A percentile compares a stretch with the other conserved stretches of the same genome.
phyloP scores from a whole-genome alignment of 2,797 vertebrate species.

The Staurois parvus region DNA sequence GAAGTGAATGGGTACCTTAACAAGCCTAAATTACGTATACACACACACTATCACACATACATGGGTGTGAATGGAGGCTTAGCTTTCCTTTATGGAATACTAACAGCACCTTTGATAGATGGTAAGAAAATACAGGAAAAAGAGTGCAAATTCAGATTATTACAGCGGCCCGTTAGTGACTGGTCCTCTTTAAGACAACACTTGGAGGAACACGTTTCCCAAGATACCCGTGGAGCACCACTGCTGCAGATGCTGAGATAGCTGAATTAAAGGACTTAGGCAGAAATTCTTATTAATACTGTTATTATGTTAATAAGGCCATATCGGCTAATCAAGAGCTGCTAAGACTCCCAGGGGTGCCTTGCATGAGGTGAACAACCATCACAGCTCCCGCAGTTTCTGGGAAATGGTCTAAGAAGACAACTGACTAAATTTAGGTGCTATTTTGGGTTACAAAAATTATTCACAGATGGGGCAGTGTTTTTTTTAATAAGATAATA shows the following conservation, averaged over 20 bases:
- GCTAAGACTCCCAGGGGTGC: neutral
- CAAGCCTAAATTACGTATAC: too few species aligned
- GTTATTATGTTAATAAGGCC: constrained; percentile 21
- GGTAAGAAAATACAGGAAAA: too few species aligned
- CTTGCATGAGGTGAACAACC: constrained; percentile 15
- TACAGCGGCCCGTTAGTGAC: neutral
- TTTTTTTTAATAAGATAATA: constrained; percentile 54
- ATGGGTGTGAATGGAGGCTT: too few species aligned
- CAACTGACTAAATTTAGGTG: constrained; percentile 27
- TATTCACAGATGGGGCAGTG: constrained; percentile 55
- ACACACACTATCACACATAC: too few species aligned
- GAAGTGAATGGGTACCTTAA: too few species aligned
- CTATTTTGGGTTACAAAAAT: constrained; percentile 59
- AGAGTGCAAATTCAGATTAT: neutral
- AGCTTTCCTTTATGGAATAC: too few species aligned
- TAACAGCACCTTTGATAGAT: too few species aligned
- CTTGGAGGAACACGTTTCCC: neutral
- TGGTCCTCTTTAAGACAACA: neutral
- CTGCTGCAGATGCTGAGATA: neutral
- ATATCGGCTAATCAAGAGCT: neutral
- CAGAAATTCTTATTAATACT: neutral
- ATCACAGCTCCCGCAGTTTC: constrained; percentile 25
- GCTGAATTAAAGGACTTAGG: neutral
- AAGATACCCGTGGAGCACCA: neutral
- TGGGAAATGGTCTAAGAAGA: constrained; percentile 37